phyloP scores from a whole-genome alignment of 2,888 invertebrate species.

The Plutella xylostella region DNA sequence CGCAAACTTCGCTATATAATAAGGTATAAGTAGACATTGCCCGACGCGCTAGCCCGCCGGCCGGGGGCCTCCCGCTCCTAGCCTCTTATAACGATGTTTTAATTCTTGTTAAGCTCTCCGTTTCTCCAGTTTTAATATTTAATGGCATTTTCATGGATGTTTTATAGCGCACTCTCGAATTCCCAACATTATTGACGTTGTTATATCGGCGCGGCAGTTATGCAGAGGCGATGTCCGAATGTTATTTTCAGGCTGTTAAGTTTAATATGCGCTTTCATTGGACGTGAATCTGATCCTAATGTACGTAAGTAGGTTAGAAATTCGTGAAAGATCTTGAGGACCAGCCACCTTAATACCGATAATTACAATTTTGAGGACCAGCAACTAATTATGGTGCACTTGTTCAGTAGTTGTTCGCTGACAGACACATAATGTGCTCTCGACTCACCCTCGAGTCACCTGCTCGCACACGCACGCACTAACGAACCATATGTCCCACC shows the following conservation, averaged over 20 bases:
- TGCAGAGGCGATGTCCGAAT: conserved; percentile 14
- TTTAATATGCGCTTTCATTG: not conserved
- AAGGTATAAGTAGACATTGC: conserved; percentile 71
- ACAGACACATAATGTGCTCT: conserved; percentile 21
- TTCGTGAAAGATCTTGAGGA: too few species aligned
- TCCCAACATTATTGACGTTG: conserved; percentile 55
- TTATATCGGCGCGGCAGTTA: conserved; percentile 44
- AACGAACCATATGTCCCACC: conserved; percentile 53
- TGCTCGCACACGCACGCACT: conserved; percentile 22
- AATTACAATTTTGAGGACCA: too few species aligned
- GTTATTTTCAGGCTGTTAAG: conserved; percentile 1
- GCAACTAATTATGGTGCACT: not conserved
- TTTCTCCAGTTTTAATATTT: conserved; percentile 71
- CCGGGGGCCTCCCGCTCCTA: conserved; percentile 55
- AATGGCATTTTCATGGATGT: conserved; percentile 67
- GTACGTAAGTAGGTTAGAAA: too few species aligned
- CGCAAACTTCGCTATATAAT: conserved; percentile 71
- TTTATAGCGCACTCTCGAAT: conserved; percentile 66
- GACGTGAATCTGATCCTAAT: too few species aligned
- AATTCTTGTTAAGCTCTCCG: conserved; percentile 70
- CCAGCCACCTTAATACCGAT: too few species aligned
- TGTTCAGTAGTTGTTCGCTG: conserved; percentile 10
- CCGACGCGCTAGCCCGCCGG: conserved; percentile 63
- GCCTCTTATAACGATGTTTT: conserved; percentile 67
- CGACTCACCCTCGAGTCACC: conserved; percentile 10